Percentiles rank a stretch among this genome's conserved stretches.
Conservation (phyloP, 2,888 invertebrate genomes). For the Nudaria mundana region DNA sequence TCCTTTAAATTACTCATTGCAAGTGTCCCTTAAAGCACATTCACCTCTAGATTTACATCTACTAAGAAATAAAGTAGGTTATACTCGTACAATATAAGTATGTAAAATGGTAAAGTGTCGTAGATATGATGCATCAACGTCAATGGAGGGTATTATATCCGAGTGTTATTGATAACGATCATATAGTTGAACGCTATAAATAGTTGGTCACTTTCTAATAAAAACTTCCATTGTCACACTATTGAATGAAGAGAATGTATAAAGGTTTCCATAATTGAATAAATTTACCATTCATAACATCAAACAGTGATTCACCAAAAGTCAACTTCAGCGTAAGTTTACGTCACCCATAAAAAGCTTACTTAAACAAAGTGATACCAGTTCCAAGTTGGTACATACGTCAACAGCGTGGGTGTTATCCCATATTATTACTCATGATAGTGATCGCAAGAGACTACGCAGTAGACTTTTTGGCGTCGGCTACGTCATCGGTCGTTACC, state of each 20-base stretch:
- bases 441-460: conserved; percentile 34
- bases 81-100: no score
- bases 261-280: no score
- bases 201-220: not conserved
- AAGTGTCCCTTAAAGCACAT: no score
- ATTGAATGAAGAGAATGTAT: no score
- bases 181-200: not conserved
- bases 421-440: conserved; percentile 36
- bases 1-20: no score
- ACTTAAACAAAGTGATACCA: conserved; percentile 20
- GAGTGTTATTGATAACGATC: not conserved
- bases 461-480: conserved; percentile 40
- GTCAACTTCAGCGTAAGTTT: not conserved
- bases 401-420: conserved; percentile 39
- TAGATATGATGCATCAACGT: no score
- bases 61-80: no score
- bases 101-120: no score
- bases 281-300: not conserved
- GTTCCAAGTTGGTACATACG: conserved; percentile 23
- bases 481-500: conserved; percentile 33
- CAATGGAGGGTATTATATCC: not conserved
- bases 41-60: no score
- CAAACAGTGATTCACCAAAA: not conserved
- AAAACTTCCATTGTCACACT: not conserved
- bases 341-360: conserved; percentile 17